phyloP scores from a whole-genome alignment of 1,140 invertebrate genomes.

The Batillaria attramentaria region DNA sequence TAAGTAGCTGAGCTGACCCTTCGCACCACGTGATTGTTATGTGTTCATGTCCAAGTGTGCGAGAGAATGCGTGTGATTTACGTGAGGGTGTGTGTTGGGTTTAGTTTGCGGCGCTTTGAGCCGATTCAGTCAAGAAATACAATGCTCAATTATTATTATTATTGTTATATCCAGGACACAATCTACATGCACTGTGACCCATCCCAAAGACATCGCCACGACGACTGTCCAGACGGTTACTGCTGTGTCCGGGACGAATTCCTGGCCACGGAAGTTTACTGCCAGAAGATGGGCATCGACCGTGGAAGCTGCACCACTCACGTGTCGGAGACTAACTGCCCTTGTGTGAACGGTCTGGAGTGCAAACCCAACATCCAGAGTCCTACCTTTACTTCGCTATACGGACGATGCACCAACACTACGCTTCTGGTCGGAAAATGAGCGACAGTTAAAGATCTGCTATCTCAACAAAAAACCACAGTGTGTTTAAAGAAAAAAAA shows the following conservation, averaged over 20 bases:
- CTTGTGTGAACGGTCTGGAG: constrained; percentile 30
- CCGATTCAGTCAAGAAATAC: too few relatives aligned
- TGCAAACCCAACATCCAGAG: constrained; percentile 47
- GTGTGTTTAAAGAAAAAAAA: too few relatives aligned
- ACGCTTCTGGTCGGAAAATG: too few relatives aligned
- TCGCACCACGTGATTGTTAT: too few relatives aligned
- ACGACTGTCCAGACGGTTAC: constrained; percentile 41
- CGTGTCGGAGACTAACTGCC: constrained; percentile 40
- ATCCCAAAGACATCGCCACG: constrained; percentile 15
- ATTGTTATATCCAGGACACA: constrained; percentile 13
- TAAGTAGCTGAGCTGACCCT: too few relatives aligned
- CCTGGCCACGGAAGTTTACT: constrained; percentile 48
- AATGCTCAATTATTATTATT: too few relatives aligned
- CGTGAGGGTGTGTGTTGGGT: too few relatives aligned
- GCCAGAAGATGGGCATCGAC: constrained; percentile 40
- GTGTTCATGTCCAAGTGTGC: too few relatives aligned
- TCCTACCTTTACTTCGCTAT: constrained; percentile 36
- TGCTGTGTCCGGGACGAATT: constrained; percentile 56
- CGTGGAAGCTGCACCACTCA: constrained; percentile 39
- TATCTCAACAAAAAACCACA: too few relatives aligned
- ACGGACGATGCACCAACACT: constrained; percentile 36
- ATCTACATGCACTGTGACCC: constrained; percentile 34
- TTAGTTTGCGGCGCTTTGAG: too few relatives aligned
- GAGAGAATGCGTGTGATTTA: too few relatives aligned
- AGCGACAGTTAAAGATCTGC: too few relatives aligned